Conservation (phyloP, 2,113 vertebrate genomes). For the Takifugu bimaculatus region DNA sequence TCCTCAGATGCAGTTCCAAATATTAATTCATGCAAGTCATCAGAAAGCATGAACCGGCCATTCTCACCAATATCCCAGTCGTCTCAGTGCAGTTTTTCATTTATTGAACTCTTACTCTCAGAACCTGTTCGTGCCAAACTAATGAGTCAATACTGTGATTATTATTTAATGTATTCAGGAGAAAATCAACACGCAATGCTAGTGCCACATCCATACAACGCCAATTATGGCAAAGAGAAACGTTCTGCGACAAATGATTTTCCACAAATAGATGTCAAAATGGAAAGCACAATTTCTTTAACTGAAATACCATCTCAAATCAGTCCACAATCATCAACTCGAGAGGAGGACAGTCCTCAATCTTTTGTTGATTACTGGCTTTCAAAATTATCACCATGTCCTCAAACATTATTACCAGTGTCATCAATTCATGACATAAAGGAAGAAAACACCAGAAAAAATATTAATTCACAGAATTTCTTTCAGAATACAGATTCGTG, state of each 20-base stretch:
- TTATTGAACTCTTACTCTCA: slow-evolving; percentile 64
- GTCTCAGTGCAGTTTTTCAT: slow-evolving; percentile 68
- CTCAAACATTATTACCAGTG: neutral
- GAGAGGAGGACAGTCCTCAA: neutral
- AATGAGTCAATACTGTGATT: slow-evolving; percentile 59
- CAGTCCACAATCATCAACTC: neutral
- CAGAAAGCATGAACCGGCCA: slow-evolving; percentile 29
- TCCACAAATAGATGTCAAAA: neutral
- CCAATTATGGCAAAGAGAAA: neutral
- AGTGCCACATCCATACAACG: neutral
- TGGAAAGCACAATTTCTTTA: neutral
- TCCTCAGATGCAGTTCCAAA: slow-evolving; percentile 6
- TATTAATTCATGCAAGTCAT: slow-evolving; percentile 2
- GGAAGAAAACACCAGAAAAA: neutral
- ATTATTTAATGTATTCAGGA: slow-evolving; percentile 59
- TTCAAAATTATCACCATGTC: slow-evolving; percentile 20
- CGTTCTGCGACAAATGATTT: too few relatives aligned
- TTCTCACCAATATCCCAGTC: slow-evolving; percentile 56
- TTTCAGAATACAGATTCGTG: neutral
- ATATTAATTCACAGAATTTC: neutral
- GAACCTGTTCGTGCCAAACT: slow-evolving; percentile 50
- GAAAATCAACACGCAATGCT: neutral
- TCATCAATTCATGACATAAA: neutral
- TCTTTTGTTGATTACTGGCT: slow-evolving; percentile 50
- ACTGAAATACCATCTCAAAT: neutral